Evolutionary conservation across 2,797 vertebrate species (phyloP).

Genomic region (Gymnoscopelus braueri): DNA sequence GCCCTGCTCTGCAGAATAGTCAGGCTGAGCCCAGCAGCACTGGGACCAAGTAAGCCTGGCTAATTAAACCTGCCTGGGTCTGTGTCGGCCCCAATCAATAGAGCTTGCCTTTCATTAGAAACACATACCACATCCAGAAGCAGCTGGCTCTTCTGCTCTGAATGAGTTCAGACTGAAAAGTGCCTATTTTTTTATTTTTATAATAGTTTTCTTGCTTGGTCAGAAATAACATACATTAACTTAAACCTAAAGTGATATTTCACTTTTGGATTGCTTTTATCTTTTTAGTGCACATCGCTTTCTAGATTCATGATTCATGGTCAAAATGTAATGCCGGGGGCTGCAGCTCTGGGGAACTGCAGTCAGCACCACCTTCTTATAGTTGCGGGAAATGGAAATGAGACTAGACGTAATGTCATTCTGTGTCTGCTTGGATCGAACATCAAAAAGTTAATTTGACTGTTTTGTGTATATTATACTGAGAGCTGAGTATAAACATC

Average conservation of each 20-base stretch:
- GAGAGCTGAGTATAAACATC: neutral
- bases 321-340: neutral
- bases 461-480: neutral
- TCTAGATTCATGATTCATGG: neutral
- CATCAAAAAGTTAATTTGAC: neutral
- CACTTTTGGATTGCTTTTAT: neutral
- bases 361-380: neutral
- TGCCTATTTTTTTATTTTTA: no score
- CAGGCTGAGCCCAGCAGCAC: conserved; percentile 55
- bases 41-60: conserved; percentile 46
- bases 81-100: conserved; percentile 54
- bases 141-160: conserved; percentile 24
- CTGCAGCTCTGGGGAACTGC: neutral
- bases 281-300: neutral
- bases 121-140: conserved; percentile 29
- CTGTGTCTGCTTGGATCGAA: no score
- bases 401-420: neutral
- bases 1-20: conserved; percentile 33
- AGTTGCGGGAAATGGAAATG: neutral
- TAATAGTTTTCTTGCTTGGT: no score
- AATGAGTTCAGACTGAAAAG: neutral
- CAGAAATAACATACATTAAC: no score
- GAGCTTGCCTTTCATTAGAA: conserved; percentile 48
- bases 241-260: neutral
- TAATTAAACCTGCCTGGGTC: conserved; percentile 69